Base-by-base conservation (phyloP, 2,797 vertebrate species). In the Natrix natrix region DNA sequence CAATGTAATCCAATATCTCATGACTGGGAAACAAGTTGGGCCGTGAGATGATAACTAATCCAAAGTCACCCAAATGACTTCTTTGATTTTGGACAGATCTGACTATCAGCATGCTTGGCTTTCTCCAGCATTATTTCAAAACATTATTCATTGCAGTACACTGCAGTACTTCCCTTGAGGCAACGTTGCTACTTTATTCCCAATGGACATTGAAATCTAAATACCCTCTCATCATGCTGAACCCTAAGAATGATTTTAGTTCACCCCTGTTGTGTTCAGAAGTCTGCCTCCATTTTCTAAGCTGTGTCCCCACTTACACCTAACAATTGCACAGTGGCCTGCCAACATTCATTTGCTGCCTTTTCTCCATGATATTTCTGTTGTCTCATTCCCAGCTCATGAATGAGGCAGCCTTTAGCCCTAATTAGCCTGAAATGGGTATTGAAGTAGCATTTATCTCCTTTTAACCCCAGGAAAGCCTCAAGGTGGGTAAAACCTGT, bases 251-350 rank as follows among this genome's bases (percentile, higher is more conserved):
- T 63, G 61, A 2, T 87, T 89, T 57, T 88, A 43, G n/a, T 90
- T 91, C 74, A 63, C 66, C 43, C 13, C 57, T 94, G 90, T 92
- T 93, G 59, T 94, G 94, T 90, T 92, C 55, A 0, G 24, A 59
- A 94, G 43, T 22, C 43, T 93, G 26, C 13, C 48, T 54, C 57
- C 3, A 24, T 61, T 92, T 94, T 20, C 20, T 12, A 83, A 48
- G 4, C 37, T 48, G 37, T 24, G 20, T 83, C 20, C 22, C 74
- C 17, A 48, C 20, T 83, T 48, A 83, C 2, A 83, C 10, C 37
- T 24, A 43, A 24, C 4, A 83, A 83, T 83, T 8, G 0, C 74
- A 78, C 3, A 78, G 74, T 78, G 20, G 22, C 17, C 37, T 78
- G 20, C 20, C 37, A 83, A 48, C 74, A 24, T 83, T 83, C 43